phyloP scores from a whole-genome alignment of 2,888 invertebrate genomes.

The Philopedon plagiatum region DNA sequence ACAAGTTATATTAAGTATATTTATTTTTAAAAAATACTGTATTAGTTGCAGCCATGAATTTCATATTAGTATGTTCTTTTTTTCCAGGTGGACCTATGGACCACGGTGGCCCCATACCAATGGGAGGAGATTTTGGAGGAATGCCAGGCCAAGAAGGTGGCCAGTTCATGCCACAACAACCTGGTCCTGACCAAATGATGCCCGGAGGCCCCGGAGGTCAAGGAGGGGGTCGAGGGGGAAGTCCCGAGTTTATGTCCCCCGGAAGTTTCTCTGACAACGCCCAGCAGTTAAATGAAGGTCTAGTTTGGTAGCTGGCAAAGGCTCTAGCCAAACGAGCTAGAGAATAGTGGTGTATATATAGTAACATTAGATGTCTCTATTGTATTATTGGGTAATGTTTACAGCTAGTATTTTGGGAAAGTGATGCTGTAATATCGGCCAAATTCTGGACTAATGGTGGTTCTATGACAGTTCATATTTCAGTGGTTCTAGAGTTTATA shows the following conservation, averaged over 20 bases:
- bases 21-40: too few relatives aligned
- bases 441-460: too few relatives aligned
- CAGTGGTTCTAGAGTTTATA: too few relatives aligned
- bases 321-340: conserved; percentile 69
- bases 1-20: too few relatives aligned
- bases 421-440: not conserved
- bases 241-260: conserved; percentile 66
- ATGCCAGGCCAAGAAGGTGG: conserved; percentile 75
- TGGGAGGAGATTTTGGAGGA: conserved; percentile 86
- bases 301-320: conserved; percentile 79
- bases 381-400: not conserved
- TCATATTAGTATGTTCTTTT: not conserved
- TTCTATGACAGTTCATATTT: too few relatives aligned
- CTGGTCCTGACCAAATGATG: conserved; percentile 77
- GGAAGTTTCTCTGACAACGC: conserved; percentile 79
- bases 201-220: conserved; percentile 71
- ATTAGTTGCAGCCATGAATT: too few relatives aligned
- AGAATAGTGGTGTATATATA: conserved; percentile 66
- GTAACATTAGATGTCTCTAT: conserved; percentile 64
- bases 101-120: conserved; percentile 76
- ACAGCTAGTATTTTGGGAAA: not conserved
- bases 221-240: conserved; percentile 71
- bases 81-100: conserved; percentile 80
- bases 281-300: conserved; percentile 81
- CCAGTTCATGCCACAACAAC: conserved; percentile 72